These are phyloP conservation scores for Corynorhinus townsendii DNA, from an alignment of 2,113 vertebrate genomes.

Conservation along the genomic window DNA sequence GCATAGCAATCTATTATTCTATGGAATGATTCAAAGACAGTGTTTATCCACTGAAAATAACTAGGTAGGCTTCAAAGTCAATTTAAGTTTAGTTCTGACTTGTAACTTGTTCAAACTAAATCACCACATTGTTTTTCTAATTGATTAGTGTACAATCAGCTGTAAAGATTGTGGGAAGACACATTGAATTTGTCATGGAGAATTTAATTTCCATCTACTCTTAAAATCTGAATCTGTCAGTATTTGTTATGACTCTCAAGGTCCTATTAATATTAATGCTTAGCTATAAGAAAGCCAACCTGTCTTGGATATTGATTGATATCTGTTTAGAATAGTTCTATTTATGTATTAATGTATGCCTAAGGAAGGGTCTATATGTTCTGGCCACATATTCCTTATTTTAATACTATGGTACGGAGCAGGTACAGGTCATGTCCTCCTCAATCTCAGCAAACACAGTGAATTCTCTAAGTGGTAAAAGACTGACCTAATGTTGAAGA, in stretches of 20 bases:
- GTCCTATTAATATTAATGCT: conserved; percentile 54
- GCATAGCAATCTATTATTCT: conserved; percentile 23
- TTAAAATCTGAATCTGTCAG: conserved; percentile 14
- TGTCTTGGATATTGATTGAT: conserved; percentile 2
- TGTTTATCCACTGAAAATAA: conserved; percentile 32
- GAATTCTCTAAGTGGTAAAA: neutral
- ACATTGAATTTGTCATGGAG: conserved; percentile 26
- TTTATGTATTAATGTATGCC: neutral
- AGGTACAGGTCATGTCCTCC: neutral
- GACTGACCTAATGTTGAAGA: neutral
- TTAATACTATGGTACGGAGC: neutral
- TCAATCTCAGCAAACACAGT: neutral
- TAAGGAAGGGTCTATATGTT: neutral
- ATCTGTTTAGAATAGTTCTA: neutral
- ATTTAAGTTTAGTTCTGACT: conserved; percentile 38
- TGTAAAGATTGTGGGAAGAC: conserved; percentile 24
- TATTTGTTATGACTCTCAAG: conserved; percentile 50
- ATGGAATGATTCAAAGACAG: conserved; percentile 36
- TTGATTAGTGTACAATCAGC: conserved; percentile 27
- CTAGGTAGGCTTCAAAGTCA: neutral
- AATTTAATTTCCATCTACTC: conserved; percentile 41
- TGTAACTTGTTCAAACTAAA: conserved; percentile 10
- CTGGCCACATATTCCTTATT: neutral
- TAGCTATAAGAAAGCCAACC: conserved; percentile 5
- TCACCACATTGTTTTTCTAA: conserved; percentile 21